Conservation (phyloP, 2,888 invertebrate species). For the Zygaena filipendulae region DNA sequence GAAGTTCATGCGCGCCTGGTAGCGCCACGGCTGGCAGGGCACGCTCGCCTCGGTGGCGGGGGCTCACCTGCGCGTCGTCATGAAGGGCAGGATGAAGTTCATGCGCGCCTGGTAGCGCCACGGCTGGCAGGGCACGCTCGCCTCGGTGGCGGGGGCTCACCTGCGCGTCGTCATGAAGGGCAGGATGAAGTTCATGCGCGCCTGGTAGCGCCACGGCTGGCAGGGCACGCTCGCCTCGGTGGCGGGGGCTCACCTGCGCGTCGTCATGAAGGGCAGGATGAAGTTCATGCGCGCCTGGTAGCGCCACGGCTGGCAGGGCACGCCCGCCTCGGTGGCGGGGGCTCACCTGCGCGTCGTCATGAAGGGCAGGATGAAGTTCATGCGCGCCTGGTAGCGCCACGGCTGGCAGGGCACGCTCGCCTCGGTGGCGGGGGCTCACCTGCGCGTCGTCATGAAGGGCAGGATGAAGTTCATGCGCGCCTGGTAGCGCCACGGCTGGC, state of each 20-base stretch:
- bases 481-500: constrained; percentile 19
- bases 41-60: constrained; percentile 36
- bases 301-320: background rate
- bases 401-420: no score
- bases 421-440: constrained; percentile 26
- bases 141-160: constrained; percentile 34
- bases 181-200: constrained; percentile 48
- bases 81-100: constrained; percentile 53
- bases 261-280: constrained; percentile 53
- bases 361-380: constrained; percentile 54
- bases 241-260: constrained; percentile 28
- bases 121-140: constrained; percentile 44
- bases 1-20: constrained; percentile 51
- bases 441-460: constrained; percentile 50
- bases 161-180: constrained; percentile 52
- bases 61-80: constrained; percentile 42
- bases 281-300: constrained; percentile 47
- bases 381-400: constrained; percentile 28
- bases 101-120: constrained; percentile 55
- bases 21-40: constrained; percentile 54
- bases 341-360: constrained; percentile 46
- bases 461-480: constrained; percentile 49
- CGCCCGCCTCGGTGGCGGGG: no score
- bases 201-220: constrained; percentile 21
- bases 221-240: no score